These are phyloP conservation scores for Gymnothorax javanicus DNA, from an alignment of 2,797 vertebrate species.

Conservation along the genomic window DNA sequence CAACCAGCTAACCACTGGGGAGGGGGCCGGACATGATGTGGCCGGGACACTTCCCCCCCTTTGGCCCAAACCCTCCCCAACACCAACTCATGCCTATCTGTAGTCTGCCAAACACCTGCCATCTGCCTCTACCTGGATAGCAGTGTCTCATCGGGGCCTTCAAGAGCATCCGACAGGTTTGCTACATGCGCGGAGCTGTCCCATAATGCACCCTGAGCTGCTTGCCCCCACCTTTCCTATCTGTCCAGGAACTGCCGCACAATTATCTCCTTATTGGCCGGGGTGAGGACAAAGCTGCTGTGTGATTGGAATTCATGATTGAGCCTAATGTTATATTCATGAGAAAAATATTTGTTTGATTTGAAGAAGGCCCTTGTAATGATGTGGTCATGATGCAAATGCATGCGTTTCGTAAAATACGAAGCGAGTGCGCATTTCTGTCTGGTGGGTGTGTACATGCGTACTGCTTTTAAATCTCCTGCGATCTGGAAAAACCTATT, in stretches of 20 bases:
- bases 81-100: not conserved
- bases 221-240: not conserved
- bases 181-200: not conserved
- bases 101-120: not conserved
- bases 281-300: not conserved
- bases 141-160: not conserved
- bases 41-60: not conserved
- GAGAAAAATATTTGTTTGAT: not conserved
- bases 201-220: not conserved
- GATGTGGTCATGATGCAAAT: not conserved
- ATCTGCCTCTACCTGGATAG: not conserved
- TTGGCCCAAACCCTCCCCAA: too few relatives aligned
- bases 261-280: not conserved
- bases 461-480: not conserved
- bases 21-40: not conserved
- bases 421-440: not conserved
- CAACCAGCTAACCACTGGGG: not conserved
- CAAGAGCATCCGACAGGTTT: not conserved
- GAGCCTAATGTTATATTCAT: not conserved
- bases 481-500: too few relatives aligned
- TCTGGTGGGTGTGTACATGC: not conserved
- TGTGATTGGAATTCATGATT: slow-evolving; percentile 2
- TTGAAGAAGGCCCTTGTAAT: not conserved
- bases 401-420: not conserved
- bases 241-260: not conserved